Percentiles rank a stretch among this genome's conserved stretches.
Evolutionary conservation across 2,113 vertebrate genomes (phyloP).

Genomic region (Amblyopsis rosae): DNA sequence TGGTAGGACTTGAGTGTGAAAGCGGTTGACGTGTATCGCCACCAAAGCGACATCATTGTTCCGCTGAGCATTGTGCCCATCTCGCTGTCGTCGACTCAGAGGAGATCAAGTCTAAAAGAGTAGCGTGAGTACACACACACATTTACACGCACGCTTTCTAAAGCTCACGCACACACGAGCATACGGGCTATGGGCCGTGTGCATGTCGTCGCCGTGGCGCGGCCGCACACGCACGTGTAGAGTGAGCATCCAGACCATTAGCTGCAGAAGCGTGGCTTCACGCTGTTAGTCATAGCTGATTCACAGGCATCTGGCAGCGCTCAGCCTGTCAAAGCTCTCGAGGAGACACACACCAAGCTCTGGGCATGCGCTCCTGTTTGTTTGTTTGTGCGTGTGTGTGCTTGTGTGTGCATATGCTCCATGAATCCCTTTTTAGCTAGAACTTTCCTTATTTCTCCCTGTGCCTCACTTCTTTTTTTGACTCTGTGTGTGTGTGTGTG

Average conservation of each 20-base stretch:
- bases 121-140: background rate
- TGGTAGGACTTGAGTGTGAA: constrained; percentile 19
- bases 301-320: constrained; percentile 58
- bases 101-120: constrained; percentile 50
- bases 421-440: constrained; percentile 16
- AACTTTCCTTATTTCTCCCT: background rate
- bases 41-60: constrained; percentile 48
- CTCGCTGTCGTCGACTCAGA: constrained; percentile 48
- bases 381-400: background rate
- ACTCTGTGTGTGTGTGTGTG: constrained; percentile 14
- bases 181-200: background rate
- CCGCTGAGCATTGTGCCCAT: constrained; percentile 41
- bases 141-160: background rate
- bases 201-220: background rate
- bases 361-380: background rate
- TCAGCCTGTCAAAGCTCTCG: constrained; percentile 61
- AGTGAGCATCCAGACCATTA: constrained; percentile 54
- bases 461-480: background rate
- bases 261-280: constrained; percentile 52
- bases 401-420: constrained; percentile 52
- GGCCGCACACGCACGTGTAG: constrained; percentile 10
- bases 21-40: background rate
- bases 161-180: constrained; percentile 18
- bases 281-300: constrained; percentile 66
- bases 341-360: constrained; percentile 28